These are phyloP conservation scores for Iphiclides podalirius DNA, from an alignment of 2,888 invertebrate genomes.

Conservation along the genomic window DNA sequence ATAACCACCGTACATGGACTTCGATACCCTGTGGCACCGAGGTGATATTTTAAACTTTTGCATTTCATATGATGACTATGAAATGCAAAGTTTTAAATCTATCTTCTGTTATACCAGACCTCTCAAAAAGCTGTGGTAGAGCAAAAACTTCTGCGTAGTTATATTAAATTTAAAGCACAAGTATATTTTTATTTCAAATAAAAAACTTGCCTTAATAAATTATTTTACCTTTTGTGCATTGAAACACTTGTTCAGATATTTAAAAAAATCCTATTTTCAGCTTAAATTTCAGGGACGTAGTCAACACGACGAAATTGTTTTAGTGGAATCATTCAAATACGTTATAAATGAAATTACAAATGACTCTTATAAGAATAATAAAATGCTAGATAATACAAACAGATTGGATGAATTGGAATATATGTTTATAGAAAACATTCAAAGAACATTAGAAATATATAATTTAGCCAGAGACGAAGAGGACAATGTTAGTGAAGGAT, in stretches of 20 bases:
- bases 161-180: no score
- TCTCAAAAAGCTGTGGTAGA: no score
- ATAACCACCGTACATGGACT: no score
- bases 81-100: no score
- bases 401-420: constrained; percentile 9
- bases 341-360: not conserved
- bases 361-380: not conserved
- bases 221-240: no score
- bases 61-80: no score
- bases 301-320: not conserved
- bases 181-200: no score
- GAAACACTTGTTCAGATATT: no score
- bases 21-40: no score
- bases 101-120: no score
- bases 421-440: constrained; percentile 1
- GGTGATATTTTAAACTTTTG: not conserved
- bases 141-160: no score
- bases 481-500: not conserved
- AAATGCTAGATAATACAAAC: not conserved
- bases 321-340: constrained; percentile 7
- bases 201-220: no score
- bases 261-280: constrained; percentile 1
- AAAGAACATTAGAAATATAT: constrained; percentile 10
- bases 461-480: constrained; percentile 6
- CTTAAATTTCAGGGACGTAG: not conserved